Percentiles rank a stretch among this genome's conserved stretches.
phyloP scores from a whole-genome alignment of 1,140 invertebrate genomes.

The Bathynomus jamesi region DNA sequence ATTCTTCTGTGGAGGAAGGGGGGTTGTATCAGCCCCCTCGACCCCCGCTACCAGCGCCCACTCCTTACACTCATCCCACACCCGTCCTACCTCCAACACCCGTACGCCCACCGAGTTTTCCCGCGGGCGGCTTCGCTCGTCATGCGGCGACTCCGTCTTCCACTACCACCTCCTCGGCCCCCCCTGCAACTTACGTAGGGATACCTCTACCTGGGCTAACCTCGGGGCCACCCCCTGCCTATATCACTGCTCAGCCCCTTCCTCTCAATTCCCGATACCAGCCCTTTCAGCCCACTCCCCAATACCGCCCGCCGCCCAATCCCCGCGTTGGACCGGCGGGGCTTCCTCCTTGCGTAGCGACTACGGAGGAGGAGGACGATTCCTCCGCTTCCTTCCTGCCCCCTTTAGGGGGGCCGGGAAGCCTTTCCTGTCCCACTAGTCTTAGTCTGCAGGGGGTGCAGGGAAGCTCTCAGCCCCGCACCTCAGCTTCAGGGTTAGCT shows the following conservation, averaged over 20 bases:
- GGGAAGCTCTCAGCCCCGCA: neutral
- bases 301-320: constrained; percentile 34
- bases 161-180: neutral
- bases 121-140: neutral
- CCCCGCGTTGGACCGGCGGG: constrained; percentile 33
- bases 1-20: constrained; percentile 24
- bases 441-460: constrained; percentile 29
- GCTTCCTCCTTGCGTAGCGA: constrained; percentile 21
- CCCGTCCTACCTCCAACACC: constrained; percentile 8
- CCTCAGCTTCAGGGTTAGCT: neutral
- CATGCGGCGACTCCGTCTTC: neutral
- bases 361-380: constrained; percentile 20
- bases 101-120: neutral
- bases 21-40: constrained; percentile 36
- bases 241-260: neutral
- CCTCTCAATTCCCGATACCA: constrained; percentile 18
- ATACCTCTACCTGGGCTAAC: constrained; percentile 3
- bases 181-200: neutral
- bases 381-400: constrained; percentile 18
- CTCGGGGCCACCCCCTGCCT: neutral
- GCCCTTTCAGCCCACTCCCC: constrained; percentile 27
- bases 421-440: constrained; percentile 34
- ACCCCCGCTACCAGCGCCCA: constrained; percentile 31
- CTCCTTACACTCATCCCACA: constrained; percentile 32
- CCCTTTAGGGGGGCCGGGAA: constrained; percentile 27